These are phyloP conservation scores for Leptodactylus fallax DNA, from an alignment of 2,797 vertebrate species.

Conservation along the genomic window DNA sequence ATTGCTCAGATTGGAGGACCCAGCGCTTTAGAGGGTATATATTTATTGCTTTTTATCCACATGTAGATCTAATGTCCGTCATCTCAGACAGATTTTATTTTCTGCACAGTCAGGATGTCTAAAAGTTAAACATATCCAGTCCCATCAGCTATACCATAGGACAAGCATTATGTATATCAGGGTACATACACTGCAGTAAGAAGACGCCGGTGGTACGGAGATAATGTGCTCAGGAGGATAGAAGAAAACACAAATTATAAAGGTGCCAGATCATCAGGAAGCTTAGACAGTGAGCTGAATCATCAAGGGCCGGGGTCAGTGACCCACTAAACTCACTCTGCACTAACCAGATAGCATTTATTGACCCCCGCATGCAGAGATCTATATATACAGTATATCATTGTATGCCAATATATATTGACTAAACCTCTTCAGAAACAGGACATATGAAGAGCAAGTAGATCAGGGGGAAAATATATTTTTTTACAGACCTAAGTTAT, in stretches of 20 bases:
- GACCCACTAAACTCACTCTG: background rate
- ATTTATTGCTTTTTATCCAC: too few relatives aligned
- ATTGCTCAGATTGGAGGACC: too few relatives aligned
- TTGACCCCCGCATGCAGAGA: background rate
- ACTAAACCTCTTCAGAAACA: background rate
- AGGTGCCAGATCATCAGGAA: background rate
- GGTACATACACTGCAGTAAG: background rate
- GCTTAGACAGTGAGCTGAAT: background rate
- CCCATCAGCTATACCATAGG: too few relatives aligned
- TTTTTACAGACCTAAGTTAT: background rate
- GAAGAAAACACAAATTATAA: constrained; percentile 1
- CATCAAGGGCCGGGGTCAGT: background rate
- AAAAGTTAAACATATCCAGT: too few relatives aligned
- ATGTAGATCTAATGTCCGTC: too few relatives aligned
- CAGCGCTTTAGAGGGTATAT: too few relatives aligned
- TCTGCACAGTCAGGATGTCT: too few relatives aligned
- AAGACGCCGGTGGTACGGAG: too few relatives aligned
- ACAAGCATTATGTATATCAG: too few relatives aligned
- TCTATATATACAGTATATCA: background rate
- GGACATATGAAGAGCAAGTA: too few relatives aligned
- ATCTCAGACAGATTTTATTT: too few relatives aligned
- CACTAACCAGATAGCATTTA: background rate
- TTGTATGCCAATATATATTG: background rate
- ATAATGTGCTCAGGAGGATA: background rate
- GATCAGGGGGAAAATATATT: background rate